Evolutionary conservation across 2,113 vertebrate genomes (phyloP).

Genomic region (Motacilla tschutschensis): DNA sequence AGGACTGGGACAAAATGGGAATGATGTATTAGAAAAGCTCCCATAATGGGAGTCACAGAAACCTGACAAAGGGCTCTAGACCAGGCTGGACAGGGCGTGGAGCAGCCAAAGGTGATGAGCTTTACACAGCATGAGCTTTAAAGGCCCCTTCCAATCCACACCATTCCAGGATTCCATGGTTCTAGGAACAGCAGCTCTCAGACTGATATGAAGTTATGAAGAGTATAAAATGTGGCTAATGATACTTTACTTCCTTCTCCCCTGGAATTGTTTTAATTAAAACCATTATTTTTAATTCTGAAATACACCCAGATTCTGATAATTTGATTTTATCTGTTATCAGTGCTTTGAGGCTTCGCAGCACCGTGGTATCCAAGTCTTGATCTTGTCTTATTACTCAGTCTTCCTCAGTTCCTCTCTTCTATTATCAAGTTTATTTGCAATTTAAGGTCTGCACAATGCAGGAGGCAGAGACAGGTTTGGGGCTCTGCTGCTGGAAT

Average conservation of each 20-base stretch:
- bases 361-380: not conserved
- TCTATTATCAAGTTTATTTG: not conserved
- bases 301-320: not conserved
- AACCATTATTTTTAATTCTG: constrained; percentile 36
- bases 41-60: not conserved
- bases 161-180: not conserved
- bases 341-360: constrained; percentile 8
- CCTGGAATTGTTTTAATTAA: constrained; percentile 37
- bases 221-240: not conserved
- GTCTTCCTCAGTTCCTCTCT: constrained; percentile 6
- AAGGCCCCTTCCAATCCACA: not conserved
- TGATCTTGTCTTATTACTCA: constrained; percentile 16
- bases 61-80: not conserved
- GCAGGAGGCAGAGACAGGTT: not conserved
- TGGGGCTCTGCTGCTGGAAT: not conserved
- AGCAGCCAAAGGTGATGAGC: not conserved
- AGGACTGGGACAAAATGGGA: not conserved
- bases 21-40: not conserved
- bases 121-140: not conserved
- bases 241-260: not conserved
- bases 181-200: not conserved
- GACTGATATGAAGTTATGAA: not conserved
- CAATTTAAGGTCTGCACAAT: not conserved
- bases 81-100: not conserved
- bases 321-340: constrained; percentile 34